Evolutionary conservation across 2,888 invertebrate species (phyloP), one percentile per base, ranked within the genome.

Genomic region (Lymantria monacha): DNA sequence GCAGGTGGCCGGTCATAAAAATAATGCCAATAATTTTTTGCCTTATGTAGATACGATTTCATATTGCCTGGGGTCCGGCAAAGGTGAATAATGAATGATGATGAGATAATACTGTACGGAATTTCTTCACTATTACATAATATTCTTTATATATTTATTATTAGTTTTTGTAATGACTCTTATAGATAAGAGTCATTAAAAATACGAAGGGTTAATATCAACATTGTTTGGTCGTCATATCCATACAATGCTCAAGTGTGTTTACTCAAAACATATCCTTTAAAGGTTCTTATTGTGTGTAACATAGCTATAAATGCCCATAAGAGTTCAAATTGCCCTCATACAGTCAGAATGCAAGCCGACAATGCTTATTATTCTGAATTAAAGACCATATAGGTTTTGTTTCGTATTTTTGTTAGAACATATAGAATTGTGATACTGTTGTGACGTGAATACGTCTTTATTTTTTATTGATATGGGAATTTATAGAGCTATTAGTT

Each of bases 391-490:
- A 65, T 66, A 66, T 68, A 63, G 61, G 63, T 66, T 72, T 71
- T 78, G 76, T 81, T 69, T 77, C 81, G 81, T 85, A 83, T 87
- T 86, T 85, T 77, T 79, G 76, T 72, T 76, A 75, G 81, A 76
- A 81, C 79, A 70, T 72, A 76, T 74, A 72, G 74, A 73, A 72
- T 75, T 72, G 72, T 74, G 72, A 78, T 70, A 64, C 67, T 55
- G 46, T 66, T n/a, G n/a, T n/a, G n/a, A n/a, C n/a, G n/a, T n/a
- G n/a, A n/a, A n/a, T n/a, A n/a, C n/a, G n/a, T n/a, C n/a, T n/a
- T n/a, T n/a, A n/a, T n/a, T 49, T 56, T 79, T 88, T 87, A 88
- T 86, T 85, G 87, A 88, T 87, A 82, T 87, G 89, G 79, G 88
- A 88, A 73, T 59, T 60, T 30, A 36, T 36, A 10, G 11, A 11